Conservation (phyloP, 2,113 vertebrate species). For the Corydoras maculifer region DNA sequence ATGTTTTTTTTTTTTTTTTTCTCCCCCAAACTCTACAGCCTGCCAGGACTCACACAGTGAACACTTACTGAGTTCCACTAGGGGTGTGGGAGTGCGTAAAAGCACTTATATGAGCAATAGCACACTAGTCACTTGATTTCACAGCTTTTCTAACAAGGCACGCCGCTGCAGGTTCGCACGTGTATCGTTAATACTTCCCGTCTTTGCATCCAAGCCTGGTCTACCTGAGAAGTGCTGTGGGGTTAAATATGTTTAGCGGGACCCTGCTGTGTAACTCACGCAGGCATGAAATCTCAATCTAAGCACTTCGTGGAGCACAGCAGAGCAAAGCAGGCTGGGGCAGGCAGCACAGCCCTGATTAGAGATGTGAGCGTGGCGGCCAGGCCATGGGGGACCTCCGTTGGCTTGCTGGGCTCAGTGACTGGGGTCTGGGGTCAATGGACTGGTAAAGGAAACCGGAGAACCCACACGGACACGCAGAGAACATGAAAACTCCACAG, state of each 20-base stretch:
- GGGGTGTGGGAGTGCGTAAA: constrained; percentile 1
- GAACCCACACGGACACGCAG: too few species aligned
- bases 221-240: constrained; percentile 31
- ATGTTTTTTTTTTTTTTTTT: background rate
- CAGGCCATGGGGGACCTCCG: background rate
- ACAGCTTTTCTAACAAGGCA: constrained; percentile 43
- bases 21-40: constrained; percentile 1
- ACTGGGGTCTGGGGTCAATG: constrained; percentile 30
- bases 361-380: constrained; percentile 17
- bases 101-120: constrained; percentile 12
- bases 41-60: constrained; percentile 30
- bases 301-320: constrained; percentile 32
- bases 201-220: background rate
- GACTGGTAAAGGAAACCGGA: too few species aligned
- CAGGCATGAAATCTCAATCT: constrained; percentile 40
- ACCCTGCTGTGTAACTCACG: constrained; percentile 33
- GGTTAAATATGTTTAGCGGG: constrained; percentile 39
- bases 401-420: constrained; percentile 38
- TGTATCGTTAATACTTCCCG: constrained; percentile 22
- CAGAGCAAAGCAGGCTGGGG: constrained; percentile 4
- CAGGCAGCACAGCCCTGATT: constrained; percentile 12
- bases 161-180: constrained; percentile 1
- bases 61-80: constrained; percentile 10
- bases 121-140: constrained; percentile 34
- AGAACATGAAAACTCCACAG: too few species aligned